Percentiles rank a stretch among this genome's conserved stretches.
phyloP scores from a whole-genome alignment of 2,797 vertebrate species.

The Chloroceryle amazona region DNA sequence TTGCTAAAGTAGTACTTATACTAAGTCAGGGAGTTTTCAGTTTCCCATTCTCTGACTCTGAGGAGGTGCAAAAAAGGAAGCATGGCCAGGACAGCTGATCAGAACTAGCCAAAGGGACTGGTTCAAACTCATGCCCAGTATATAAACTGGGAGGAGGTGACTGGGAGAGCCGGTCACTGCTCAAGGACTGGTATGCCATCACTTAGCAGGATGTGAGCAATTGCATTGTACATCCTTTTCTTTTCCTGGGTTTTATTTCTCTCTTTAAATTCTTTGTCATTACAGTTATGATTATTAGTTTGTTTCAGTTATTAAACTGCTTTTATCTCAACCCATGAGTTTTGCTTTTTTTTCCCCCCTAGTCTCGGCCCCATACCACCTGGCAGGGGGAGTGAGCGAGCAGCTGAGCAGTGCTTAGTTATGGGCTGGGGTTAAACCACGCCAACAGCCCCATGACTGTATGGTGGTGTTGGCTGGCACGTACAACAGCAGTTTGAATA shows the following conservation, averaged over 20 bases:
- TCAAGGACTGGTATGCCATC: not conserved
- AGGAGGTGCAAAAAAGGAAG: not conserved
- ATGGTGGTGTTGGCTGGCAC: not conserved
- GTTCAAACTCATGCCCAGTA: not conserved
- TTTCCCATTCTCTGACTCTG: not conserved
- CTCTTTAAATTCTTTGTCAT: not conserved
- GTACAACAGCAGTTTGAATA: not conserved
- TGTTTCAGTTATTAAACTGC: not conserved
- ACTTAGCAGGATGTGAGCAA: not conserved
- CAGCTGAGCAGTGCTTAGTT: not conserved
- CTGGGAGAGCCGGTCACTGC: not conserved
- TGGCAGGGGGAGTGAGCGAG: not conserved
- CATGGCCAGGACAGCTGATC: not conserved
- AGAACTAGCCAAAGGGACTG: not conserved
- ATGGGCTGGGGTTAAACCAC: not conserved
- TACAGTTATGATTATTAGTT: not conserved
- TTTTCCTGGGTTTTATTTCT: not conserved
- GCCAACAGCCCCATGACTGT: accelerated
- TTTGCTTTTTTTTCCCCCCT: not conserved
- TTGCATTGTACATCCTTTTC: not conserved
- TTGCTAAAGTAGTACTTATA: not conserved
- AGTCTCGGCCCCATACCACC: not conserved
- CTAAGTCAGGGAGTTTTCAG: not conserved
- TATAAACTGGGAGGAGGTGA: not conserved
- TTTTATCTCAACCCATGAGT: not conserved